Conservation (phyloP, 2,888 invertebrate species). For the Bembecia ichneumoniformis region DNA sequence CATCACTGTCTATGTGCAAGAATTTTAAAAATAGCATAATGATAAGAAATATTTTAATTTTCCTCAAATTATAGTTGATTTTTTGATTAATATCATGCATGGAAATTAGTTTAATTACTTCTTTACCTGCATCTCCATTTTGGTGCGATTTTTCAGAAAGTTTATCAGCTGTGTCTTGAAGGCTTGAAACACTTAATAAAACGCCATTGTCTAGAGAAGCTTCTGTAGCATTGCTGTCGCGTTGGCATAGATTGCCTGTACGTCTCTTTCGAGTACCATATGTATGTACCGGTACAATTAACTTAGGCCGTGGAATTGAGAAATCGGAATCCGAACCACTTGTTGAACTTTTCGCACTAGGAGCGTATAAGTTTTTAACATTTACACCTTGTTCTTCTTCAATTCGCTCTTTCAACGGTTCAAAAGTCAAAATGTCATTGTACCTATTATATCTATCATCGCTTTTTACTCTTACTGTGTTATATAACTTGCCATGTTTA, state of each 20-base stretch:
- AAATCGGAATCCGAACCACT: constrained; percentile 78
- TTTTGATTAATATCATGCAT: too few species aligned
- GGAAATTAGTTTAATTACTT: neutral
- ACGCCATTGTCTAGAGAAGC: constrained; percentile 56
- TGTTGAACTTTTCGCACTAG: constrained; percentile 68
- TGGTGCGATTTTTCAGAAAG: constrained; percentile 26
- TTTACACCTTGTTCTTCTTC: constrained; percentile 45
- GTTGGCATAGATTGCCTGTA: constrained; percentile 80
- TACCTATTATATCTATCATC: constrained; percentile 62
- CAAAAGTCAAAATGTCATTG: constrained; percentile 55
- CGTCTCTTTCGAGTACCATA: constrained; percentile 84
- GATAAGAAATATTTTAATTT: too few species aligned
- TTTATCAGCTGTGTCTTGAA: constrained; percentile 31
- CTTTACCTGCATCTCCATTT: constrained; percentile 51
- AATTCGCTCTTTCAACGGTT: constrained; percentile 37
- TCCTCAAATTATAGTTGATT: too few species aligned
- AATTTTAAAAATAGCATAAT: too few species aligned
- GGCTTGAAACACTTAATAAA: constrained; percentile 50
- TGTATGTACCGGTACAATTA: constrained; percentile 90
- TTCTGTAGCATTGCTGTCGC: constrained; percentile 61
- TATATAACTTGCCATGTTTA: constrained; percentile 60
- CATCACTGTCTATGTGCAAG: too few species aligned
- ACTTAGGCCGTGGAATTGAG: constrained; percentile 86
- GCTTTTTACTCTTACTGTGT: constrained; percentile 68
- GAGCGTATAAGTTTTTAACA: constrained; percentile 38